phyloP scores from a whole-genome alignment of 2,797 vertebrate genomes.

The Urosaurus nigricauda region DNA sequence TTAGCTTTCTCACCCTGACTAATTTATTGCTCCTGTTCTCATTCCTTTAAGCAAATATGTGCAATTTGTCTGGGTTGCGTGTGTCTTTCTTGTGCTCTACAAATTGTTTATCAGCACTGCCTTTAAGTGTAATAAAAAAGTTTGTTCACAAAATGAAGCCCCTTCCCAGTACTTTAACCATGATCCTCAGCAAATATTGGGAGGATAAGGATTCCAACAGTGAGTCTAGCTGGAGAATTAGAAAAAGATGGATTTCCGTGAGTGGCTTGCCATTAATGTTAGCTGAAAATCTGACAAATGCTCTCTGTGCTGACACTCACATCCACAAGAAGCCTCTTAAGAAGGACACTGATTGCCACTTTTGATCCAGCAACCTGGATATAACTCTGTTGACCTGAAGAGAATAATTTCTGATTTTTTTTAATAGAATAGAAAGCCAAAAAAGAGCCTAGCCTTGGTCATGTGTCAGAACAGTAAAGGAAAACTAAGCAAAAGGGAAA shows the following conservation, averaged over 20 bases:
- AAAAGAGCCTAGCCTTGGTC: neutral
- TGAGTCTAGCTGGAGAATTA: neutral
- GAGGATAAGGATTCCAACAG: neutral
- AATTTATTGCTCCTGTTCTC: neutral
- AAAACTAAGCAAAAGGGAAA: neutral
- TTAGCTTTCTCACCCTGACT: neutral
- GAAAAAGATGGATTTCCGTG: neutral
- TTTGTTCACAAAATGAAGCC: neutral
- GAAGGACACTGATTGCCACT: neutral
- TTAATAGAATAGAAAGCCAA: neutral
- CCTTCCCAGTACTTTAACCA: neutral
- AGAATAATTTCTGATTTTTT: neutral
- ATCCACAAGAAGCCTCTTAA: neutral
- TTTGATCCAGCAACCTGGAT: neutral
- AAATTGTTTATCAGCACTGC: neutral
- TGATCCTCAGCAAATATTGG: neutral
- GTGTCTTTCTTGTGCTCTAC: neutral
- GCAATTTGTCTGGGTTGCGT: neutral
- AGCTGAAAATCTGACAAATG: neutral
- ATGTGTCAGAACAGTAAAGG: neutral
- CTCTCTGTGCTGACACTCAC: neutral
- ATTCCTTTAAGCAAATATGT: constrained; percentile 21
- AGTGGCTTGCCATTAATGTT: neutral
- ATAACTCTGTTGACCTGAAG: neutral
- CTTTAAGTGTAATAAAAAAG: neutral